Evolutionary conservation across 2,113 vertebrate species (phyloP).

Genomic region (Urocitellus parryii): DNA sequence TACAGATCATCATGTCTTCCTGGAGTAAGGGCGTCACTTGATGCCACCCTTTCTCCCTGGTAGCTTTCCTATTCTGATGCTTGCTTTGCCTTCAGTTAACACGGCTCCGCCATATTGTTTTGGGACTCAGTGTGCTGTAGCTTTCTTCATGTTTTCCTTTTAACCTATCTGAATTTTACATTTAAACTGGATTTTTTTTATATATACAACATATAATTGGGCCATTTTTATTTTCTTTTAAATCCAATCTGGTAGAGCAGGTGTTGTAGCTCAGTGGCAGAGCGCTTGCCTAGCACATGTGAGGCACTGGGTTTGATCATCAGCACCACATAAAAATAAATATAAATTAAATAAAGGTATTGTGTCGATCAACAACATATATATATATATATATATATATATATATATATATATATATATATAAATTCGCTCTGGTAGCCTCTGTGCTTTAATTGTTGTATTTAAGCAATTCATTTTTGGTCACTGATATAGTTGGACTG

Average conservation of each 20-base stretch:
- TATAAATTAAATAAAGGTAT: too few relatives aligned
- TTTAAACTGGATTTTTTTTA: background rate
- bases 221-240: background rate
- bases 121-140: background rate
- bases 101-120: background rate
- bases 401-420: too few relatives aligned
- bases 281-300: too few relatives aligned
- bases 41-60: background rate
- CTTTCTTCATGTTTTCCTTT: background rate
- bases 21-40: background rate
- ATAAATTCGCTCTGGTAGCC: background rate
- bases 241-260: background rate
- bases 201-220: background rate
- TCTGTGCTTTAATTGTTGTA: background rate
- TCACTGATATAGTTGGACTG: background rate
- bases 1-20: background rate
- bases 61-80: background rate
- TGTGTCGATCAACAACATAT: too few relatives aligned
- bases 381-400: too few relatives aligned
- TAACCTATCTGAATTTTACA: background rate
- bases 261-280: too few relatives aligned
- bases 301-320: too few relatives aligned
- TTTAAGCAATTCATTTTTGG: background rate
- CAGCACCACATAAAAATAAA: too few relatives aligned
- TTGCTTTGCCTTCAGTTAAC: background rate